Conservation (phyloP, 1,140 invertebrate genomes). For the Aphelinus atriplicis region DNA sequence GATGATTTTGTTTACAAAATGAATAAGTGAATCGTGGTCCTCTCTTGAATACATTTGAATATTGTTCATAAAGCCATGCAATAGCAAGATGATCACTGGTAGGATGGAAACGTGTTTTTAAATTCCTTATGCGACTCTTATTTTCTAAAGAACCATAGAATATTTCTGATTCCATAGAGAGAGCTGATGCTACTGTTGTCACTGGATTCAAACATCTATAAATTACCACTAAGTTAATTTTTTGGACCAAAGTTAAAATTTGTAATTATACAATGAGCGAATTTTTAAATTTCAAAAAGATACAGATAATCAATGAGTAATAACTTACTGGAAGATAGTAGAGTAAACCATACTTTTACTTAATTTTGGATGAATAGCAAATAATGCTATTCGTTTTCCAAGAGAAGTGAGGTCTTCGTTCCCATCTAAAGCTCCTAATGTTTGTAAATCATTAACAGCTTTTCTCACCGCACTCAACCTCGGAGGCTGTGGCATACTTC, state of each 20-base stretch:
- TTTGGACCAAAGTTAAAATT: background rate
- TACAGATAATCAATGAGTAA: no score
- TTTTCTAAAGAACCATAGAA: constrained; percentile 50
- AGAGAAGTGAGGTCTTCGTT: constrained; percentile 70
- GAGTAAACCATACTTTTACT: constrained; percentile 68
- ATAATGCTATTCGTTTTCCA: constrained; percentile 65
- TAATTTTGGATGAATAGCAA: constrained; percentile 68
- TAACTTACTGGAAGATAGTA: constrained; percentile 64
- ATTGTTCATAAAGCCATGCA: constrained; percentile 65
- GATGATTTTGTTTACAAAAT: constrained; percentile 57
- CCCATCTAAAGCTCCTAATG: constrained; percentile 67
- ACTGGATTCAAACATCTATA: constrained; percentile 63
- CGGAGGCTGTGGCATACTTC: constrained; percentile 70
- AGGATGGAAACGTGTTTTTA: constrained; percentile 64
- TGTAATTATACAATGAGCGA: background rate
- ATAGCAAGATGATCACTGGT: constrained; percentile 69
- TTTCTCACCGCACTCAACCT: constrained; percentile 55
- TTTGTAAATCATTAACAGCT: constrained; percentile 67
- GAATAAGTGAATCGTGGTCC: constrained; percentile 44
- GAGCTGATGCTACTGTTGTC: constrained; percentile 52
- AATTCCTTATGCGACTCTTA: constrained; percentile 56
- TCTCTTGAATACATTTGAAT: constrained; percentile 48
- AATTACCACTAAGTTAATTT: constrained; percentile 11
- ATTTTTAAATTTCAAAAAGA: background rate
- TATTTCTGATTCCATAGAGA: constrained; percentile 51